Conservation (phyloP, 2,888 invertebrate genomes). For the Ethmia dodecea region DNA sequence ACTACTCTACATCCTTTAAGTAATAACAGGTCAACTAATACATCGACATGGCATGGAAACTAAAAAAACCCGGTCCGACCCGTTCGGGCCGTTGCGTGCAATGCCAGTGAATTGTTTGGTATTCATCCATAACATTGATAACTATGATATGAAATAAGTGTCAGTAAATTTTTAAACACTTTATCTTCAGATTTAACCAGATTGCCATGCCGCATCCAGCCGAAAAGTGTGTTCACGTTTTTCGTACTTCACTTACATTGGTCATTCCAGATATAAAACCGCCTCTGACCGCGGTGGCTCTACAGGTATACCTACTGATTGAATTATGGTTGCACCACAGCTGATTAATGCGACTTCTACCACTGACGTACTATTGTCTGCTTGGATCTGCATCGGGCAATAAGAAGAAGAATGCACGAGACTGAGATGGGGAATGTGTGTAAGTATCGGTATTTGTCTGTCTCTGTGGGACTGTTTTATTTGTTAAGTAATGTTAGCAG, state of each 20-base stretch:
- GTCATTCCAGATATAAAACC: conserved; percentile 59
- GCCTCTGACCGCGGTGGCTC: conserved; percentile 34
- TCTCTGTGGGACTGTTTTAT: not conserved
- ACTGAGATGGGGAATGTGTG: conserved; percentile 38
- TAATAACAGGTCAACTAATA: too few species aligned
- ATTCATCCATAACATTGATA: too few species aligned
- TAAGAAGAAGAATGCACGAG: conserved; percentile 37
- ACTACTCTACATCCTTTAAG: too few species aligned
- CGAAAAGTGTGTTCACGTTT: conserved; percentile 7
- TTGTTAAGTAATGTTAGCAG: not conserved
- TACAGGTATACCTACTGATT: conserved; percentile 49
- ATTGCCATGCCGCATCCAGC: not conserved
- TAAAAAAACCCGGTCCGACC: too few species aligned
- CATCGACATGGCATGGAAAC: too few species aligned
- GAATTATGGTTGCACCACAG: conserved; percentile 72
- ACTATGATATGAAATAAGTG: too few species aligned
- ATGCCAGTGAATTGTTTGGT: too few species aligned
- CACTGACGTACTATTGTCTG: conserved; percentile 72
- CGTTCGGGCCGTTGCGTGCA: too few species aligned
- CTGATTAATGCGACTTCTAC: conserved; percentile 76
- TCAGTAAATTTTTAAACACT: too few species aligned
- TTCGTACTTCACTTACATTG: conserved; percentile 39
- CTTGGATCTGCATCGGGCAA: conserved; percentile 65
- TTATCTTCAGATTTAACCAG: too few species aligned
- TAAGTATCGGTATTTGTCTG: conserved; percentile 47